Base-by-base conservation (phyloP, 2,888 invertebrate species). In the Perizoma flavofasciatum region DNA sequence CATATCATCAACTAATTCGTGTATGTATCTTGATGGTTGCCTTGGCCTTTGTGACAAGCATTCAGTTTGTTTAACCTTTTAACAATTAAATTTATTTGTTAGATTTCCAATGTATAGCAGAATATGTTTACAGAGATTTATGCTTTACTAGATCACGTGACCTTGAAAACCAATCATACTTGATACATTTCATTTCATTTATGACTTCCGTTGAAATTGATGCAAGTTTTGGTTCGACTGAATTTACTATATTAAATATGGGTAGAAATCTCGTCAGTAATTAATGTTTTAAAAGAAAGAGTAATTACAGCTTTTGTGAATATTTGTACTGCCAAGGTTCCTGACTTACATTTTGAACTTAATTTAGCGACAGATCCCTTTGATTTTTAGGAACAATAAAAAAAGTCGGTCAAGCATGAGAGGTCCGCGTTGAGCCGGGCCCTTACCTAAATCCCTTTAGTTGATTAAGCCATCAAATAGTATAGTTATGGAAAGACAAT, bases 401-500 rank as follows among this genome's bases (percentile, higher is more conserved):
- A 22, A 67, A 68, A 67, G 59, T 62, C 68, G 67, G 69, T 68
- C 68, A 69, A 65, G 68, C 67, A 63, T 66, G 61, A 69, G 54
- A 61, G 48, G 57, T 61, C 59, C 57, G 60, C 64, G 64, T 63
- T 49, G 66, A 66, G 65, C 59, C 54, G 55, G 61, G 62, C 56
- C 61, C 56, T 68, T 59, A 63, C 61, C 64, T 62, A 68, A 67
- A 69, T 71, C 63, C 68, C 66, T 64, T 68, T 65, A 69, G 62
- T 68, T 70, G 68, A 71, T 70, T 68, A 68, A 71, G 53, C 61
- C 61, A 66, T 65, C 66, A 63, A 67, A 71, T 65, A 66, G 60
- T 68, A 67, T 61, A 67, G 68, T 68, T 70, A 66, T 67, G 62
- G 66, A 63, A 68, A 67, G 66, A 67, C 66, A 66, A 68, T 68